These are phyloP conservation scores for Stenotaenia linearis DNA, from an alignment of 2,888 invertebrate genomes.

Conservation along the genomic window DNA sequence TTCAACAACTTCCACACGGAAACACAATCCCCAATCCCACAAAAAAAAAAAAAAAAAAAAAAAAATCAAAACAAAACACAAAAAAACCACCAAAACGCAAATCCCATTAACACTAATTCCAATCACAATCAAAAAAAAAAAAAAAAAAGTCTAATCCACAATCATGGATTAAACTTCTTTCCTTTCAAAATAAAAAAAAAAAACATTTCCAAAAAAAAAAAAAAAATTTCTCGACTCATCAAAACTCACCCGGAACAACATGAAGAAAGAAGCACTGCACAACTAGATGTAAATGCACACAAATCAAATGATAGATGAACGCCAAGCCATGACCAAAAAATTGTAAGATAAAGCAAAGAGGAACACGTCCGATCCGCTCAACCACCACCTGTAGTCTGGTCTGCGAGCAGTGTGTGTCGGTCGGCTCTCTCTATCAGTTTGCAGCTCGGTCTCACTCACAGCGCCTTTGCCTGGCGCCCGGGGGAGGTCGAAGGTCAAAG, in stretches of 20 bases:
- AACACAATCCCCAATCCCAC: background rate
- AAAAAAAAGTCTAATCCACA: too few relatives aligned
- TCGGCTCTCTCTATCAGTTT: background rate
- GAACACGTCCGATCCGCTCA: conserved; percentile 4
- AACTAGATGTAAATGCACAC: background rate
- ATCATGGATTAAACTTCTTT: too few relatives aligned
- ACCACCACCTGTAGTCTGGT: conserved; percentile 20
- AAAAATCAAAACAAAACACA: background rate
- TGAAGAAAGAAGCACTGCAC: background rate
- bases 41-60: background rate
- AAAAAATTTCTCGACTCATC: background rate
- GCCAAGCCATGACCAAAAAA: background rate
- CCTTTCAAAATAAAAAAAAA: too few relatives aligned
- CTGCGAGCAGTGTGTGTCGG: background rate
- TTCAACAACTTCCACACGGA: background rate
- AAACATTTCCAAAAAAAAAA: background rate
- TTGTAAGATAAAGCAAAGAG: background rate
- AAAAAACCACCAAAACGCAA: background rate
- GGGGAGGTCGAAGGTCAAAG: conserved; percentile 30
- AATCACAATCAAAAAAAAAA: too few relatives aligned
- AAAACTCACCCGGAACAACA: conserved; percentile 20
- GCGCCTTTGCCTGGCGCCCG: conserved; percentile 5
- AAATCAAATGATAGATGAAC: background rate
- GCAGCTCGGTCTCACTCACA: background rate
- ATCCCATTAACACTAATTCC: too few relatives aligned